Evolutionary conservation across 2,888 invertebrate genomes (phyloP).

Genomic region (Troglohyphantes excavatus): DNA sequence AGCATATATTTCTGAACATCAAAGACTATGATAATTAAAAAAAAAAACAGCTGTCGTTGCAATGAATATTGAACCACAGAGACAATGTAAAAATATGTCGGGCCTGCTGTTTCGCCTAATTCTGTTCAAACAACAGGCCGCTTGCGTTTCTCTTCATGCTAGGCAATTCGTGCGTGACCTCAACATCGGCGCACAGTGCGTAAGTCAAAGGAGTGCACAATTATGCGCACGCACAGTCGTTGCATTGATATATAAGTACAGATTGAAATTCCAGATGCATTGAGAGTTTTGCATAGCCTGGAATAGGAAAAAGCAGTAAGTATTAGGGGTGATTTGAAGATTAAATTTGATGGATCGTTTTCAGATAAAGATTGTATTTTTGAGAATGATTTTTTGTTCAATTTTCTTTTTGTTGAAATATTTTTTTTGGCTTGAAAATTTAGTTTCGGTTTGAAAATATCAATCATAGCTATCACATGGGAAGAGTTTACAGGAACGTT

Average conservation of each 20-base stretch:
- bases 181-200: background rate
- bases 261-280: background rate
- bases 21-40: background rate
- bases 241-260: background rate
- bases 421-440: no score
- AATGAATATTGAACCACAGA: background rate
- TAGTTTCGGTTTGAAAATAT: background rate
- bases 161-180: constrained; percentile 20
- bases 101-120: constrained; percentile 19
- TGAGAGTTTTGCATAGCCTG: background rate
- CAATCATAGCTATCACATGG: background rate
- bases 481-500: background rate
- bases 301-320: background rate
- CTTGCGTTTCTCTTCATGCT: background rate
- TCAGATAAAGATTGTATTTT: background rate
- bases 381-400: no score
- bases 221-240: constrained; percentile 23
- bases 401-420: no score
- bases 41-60: background rate
- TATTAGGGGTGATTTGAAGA: background rate
- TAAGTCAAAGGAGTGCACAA: background rate
- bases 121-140: background rate
- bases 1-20: no score
- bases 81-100: background rate
- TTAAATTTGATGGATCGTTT: background rate